Evolutionary conservation across 1,140 invertebrate species (phyloP).

Genomic region (Cryptotermes secundus): DNA sequence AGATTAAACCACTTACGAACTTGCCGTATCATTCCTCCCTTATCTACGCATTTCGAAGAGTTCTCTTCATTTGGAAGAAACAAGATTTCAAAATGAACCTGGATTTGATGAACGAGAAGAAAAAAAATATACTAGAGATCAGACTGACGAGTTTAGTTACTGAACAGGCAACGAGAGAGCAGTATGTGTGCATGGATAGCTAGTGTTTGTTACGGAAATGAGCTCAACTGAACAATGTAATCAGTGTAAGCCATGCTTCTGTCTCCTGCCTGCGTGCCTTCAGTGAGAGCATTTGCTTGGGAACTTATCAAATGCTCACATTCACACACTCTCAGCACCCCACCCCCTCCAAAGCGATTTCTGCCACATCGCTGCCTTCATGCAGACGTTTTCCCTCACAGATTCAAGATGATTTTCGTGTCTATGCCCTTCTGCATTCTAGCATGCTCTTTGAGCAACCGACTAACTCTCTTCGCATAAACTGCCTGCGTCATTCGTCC

Average conservation of each 20-base stretch:
- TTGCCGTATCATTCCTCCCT: too few species aligned
- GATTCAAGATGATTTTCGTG: background rate
- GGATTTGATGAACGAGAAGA: background rate
- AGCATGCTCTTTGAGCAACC: background rate
- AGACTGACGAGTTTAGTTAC: background rate
- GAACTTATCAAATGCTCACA: background rate
- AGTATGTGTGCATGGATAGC: background rate
- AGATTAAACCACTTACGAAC: too few species aligned
- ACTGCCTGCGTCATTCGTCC: too few species aligned
- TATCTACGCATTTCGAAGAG: too few species aligned
- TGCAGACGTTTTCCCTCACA: background rate
- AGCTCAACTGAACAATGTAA: conserved; percentile 9
- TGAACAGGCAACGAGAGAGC: background rate
- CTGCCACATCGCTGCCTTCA: background rate
- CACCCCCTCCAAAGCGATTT: background rate
- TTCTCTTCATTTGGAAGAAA: too few species aligned
- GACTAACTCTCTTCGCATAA: background rate
- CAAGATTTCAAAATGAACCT: background rate
- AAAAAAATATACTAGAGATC: background rate
- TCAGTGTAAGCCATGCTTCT: background rate
- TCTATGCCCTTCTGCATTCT: background rate
- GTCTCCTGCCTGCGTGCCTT: background rate
- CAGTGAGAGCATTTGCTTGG: background rate
- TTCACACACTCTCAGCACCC: background rate
- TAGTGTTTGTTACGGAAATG: background rate